These are phyloP conservation scores for Cryptotermes secundus DNA, from an alignment of 1,140 invertebrate genomes.

Conservation along the genomic window DNA sequence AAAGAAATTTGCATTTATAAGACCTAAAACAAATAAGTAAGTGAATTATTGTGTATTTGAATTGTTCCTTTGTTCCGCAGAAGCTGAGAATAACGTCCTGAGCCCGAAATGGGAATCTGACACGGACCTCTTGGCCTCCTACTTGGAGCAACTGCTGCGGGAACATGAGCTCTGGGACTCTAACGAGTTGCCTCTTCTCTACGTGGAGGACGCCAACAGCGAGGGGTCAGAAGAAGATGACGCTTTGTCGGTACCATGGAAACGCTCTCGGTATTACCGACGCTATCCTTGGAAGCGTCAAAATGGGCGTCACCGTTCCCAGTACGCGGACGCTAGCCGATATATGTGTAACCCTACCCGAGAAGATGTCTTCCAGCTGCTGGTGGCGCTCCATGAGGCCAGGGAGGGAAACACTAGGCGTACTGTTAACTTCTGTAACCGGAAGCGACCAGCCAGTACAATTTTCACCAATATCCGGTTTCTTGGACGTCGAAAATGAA, in stretches of 20 bases:
- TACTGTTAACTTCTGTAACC: slow-evolving; percentile 61
- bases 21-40: too few species aligned
- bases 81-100: too few species aligned
- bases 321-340: slow-evolving; percentile 37
- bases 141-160: slow-evolving; percentile 40
- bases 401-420: slow-evolving; percentile 54
- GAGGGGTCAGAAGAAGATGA: slow-evolving; percentile 37
- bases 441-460: slow-evolving; percentile 55
- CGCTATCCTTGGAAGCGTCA: slow-evolving; percentile 63
- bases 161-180: slow-evolving; percentile 35
- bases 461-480: slow-evolving; percentile 65
- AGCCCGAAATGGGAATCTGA: too few species aligned
- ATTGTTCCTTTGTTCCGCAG: too few species aligned
- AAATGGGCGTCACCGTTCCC: slow-evolving; percentile 52
- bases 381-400: slow-evolving; percentile 60
- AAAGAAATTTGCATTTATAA: too few species aligned
- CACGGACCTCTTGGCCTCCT: slow-evolving; percentile 37
- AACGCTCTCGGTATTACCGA: slow-evolving; percentile 58
- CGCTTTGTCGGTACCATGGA: slow-evolving; percentile 40
- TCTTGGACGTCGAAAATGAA: slow-evolving; percentile 46
- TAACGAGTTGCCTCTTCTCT: slow-evolving; percentile 37
- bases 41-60: too few species aligned
- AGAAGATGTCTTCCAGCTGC: slow-evolving; percentile 58
- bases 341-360: slow-evolving; percentile 58
- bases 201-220: slow-evolving; percentile 37